phyloP scores from a whole-genome alignment of 2,888 invertebrate species.

The Cyclophora albipunctata region DNA sequence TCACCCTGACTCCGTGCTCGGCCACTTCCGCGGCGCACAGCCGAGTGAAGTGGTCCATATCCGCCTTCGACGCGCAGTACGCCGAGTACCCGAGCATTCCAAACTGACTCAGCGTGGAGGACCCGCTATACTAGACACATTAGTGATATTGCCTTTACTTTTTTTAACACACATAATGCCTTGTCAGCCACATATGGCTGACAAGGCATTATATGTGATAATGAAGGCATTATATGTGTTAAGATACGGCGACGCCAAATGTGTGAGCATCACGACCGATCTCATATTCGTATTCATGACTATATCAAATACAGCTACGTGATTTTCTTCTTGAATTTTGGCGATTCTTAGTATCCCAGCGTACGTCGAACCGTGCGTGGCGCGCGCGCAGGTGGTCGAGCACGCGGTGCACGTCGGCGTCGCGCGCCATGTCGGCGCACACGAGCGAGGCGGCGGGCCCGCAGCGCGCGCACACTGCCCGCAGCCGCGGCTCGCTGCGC shows the following conservation, averaged over 20 bases:
- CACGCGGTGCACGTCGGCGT: conserved; percentile 19
- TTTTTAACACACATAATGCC: too few relatives aligned
- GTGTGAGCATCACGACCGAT: conserved; percentile 1
- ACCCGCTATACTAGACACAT: conserved; percentile 8
- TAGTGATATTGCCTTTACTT: conserved; percentile 19
- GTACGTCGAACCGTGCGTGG: conserved; percentile 31
- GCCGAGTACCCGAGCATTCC: background rate
- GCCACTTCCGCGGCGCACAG: conserved; percentile 80
- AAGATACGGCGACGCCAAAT: background rate
- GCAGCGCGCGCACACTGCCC: conserved; percentile 17
- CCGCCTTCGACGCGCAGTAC: conserved; percentile 83
- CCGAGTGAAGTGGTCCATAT: conserved; percentile 82
- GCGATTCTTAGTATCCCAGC: conserved; percentile 27
- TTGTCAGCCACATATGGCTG: too few relatives aligned
- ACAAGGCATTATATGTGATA: too few relatives aligned
- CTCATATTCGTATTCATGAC: conserved; percentile 3
- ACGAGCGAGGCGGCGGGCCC: conserved; percentile 18
- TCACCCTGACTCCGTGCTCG: conserved; percentile 77
- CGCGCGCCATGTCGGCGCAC: conserved; percentile 21
- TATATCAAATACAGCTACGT: background rate
- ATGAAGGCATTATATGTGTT: too few relatives aligned
- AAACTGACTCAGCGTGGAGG: background rate
- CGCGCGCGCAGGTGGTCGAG: background rate
- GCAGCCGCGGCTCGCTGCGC: conserved; percentile 79
- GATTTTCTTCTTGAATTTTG: background rate